Conservation (phyloP, 1,140 invertebrate genomes). For the Magallana gigas region DNA sequence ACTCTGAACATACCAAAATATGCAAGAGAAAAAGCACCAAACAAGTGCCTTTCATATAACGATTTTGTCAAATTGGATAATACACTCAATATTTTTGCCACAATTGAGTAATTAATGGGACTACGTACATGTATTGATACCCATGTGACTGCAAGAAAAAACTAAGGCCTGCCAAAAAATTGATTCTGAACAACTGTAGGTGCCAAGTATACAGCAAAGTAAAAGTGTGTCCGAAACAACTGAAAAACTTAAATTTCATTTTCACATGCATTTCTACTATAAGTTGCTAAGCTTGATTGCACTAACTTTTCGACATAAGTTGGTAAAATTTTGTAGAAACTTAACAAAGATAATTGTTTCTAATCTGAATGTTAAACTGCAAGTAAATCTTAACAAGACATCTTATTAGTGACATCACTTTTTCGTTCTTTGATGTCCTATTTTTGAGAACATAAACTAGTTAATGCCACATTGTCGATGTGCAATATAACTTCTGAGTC, state of each 20-base stretch:
- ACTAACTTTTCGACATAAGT: constrained; percentile 6
- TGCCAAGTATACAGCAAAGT: neutral
- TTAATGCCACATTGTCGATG: too few relatives aligned
- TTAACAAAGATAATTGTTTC: neutral
- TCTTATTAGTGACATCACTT: too few relatives aligned
- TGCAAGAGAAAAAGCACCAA: neutral
- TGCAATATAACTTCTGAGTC: neutral
- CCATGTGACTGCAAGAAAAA: neutral
- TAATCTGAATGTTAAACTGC: neutral
- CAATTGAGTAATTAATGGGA: neutral
- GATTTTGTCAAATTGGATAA: neutral
- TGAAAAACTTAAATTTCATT: neutral
- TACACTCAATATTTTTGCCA: neutral
- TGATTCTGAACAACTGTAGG: neutral
- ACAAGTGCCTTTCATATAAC: neutral
- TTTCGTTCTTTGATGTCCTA: too few relatives aligned
- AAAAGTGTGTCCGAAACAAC: too few relatives aligned
- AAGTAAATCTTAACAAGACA: too few relatives aligned
- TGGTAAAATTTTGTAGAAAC: neutral
- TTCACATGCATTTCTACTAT: neutral
- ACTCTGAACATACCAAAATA: constrained; percentile 7
- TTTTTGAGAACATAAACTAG: too few relatives aligned
- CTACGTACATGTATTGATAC: neutral
- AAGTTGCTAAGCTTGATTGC: neutral
- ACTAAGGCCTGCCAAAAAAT: neutral